These are phyloP conservation scores for Acronicta psi DNA, from an alignment of 2,888 invertebrate genomes.

Conservation along the genomic window DNA sequence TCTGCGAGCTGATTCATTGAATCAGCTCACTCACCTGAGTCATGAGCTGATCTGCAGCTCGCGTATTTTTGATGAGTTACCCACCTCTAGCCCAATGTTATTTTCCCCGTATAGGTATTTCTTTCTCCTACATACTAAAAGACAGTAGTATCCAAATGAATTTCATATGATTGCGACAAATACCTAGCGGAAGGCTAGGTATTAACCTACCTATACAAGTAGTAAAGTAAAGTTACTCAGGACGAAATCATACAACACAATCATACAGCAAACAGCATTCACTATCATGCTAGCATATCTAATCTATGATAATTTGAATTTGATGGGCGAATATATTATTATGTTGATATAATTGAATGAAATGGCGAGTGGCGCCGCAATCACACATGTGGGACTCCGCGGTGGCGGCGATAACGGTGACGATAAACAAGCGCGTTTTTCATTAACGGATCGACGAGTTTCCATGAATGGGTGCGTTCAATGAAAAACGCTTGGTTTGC, in stretches of 20 bases:
- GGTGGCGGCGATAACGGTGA: constrained; percentile 74
- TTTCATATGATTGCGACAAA: no score
- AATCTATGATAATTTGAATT: constrained; percentile 59
- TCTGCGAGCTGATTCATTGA: no score
- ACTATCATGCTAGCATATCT: constrained; percentile 50
- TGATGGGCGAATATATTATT: constrained; percentile 48
- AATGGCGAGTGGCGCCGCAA: constrained; percentile 50
- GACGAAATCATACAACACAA: constrained; percentile 2
- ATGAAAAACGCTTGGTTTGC: constrained; percentile 83
- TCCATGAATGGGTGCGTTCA: constrained; percentile 86
- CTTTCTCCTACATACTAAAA: no score
- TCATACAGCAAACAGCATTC: constrained; percentile 41
- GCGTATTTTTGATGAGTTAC: no score
- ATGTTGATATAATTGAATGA: constrained; percentile 71
- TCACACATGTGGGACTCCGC: constrained; percentile 70
- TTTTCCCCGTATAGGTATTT: no score
- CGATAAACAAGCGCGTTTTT: constrained; percentile 80
- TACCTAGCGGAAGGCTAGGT: no score
- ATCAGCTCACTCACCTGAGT: no score
- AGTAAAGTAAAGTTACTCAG: not conserved
- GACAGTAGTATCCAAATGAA: no score
- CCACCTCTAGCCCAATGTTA: no score
- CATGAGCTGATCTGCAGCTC: no score
- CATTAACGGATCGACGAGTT: constrained; percentile 85
- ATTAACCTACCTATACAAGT: not conserved